Base-by-base conservation (phyloP, 2,888 invertebrate species). In the Polymixis flavicincta region DNA sequence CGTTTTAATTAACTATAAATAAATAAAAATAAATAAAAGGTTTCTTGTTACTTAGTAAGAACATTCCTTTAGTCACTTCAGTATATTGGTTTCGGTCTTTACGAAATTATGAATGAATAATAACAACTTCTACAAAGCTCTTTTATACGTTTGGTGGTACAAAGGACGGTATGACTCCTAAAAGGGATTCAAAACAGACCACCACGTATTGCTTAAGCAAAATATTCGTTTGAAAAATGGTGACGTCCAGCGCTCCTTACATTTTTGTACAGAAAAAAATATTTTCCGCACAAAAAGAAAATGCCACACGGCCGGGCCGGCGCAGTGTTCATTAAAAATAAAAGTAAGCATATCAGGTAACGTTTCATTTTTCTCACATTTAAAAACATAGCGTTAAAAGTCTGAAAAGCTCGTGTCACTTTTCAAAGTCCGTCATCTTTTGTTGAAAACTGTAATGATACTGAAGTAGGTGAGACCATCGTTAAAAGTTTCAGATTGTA, bases 401-500 rank as follows among this genome's bases (percentile, higher is more conserved):
- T 73, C 4, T 42, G 50, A 61, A 52, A 73, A 67, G 37, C 65
- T 48, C 59, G 81, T 54, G 59, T 70, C 69, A 76, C 22, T 63
- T 82, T 71, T 55, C 63, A 66, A 79, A 75, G 61, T 84, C 57
- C 28, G 19, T 68, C 72, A 82, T 67, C 74, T 80, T 74, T 77
- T 73, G 72, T 72, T 68, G 25, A n/a, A 70, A 80, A 85, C 80
- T 86, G 71, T 55, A 76, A 85, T 84, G 73, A 83, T 67, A 80
- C 75, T 59, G 72, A 65, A 76, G 63, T 65, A 76, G 77, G 59
- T 84, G 72, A 64, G 70, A 50, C 45, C 60, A 59, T 83, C 80
- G 76, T 86, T 86, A 86, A 70, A 85, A 86, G 81, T 85, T 86
- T 81, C 65, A 78, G 60, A 84, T 86, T 84, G 70, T 52, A 60